Evolutionary conservation across 1,140 invertebrate genomes (phyloP).

Genomic region (Pogonognathellus flavescens): DNA sequence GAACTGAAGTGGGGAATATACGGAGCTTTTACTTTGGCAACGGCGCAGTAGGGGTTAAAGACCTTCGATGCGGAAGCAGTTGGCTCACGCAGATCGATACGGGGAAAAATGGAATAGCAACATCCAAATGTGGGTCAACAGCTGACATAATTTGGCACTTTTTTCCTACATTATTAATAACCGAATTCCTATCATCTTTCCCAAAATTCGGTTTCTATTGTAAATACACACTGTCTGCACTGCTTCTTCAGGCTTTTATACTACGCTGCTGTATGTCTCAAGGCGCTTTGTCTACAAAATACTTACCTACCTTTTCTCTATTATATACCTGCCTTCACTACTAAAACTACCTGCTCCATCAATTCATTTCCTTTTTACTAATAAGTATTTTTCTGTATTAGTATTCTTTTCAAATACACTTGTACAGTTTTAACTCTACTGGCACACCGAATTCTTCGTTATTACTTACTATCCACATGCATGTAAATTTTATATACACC

Average conservation of each 20-base stretch:
- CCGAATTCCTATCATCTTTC: constrained; percentile 48
- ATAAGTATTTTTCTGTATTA: too few relatives aligned
- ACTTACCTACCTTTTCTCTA: constrained; percentile 32
- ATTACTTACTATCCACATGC: too few relatives aligned
- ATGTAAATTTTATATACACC: too few relatives aligned
- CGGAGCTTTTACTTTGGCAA: constrained; percentile 57
- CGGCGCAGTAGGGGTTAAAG: constrained; percentile 63
- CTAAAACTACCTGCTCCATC: too few relatives aligned
- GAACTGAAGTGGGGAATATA: constrained; percentile 37
- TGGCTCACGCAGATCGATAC: constrained; percentile 61
- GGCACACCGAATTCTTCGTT: too few relatives aligned
- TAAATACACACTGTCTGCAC: not conserved
- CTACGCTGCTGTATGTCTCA: not conserved
- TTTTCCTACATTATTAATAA: constrained; percentile 48
- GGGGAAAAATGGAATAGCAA: constrained; percentile 63
- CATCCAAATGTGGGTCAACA: constrained; percentile 65
- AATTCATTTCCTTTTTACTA: too few relatives aligned
- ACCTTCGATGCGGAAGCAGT: constrained; percentile 66
- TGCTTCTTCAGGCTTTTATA: not conserved
- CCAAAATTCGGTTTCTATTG: constrained; percentile 44
- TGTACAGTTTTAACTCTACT: too few relatives aligned
- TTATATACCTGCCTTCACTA: not conserved
- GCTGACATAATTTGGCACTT: constrained; percentile 64
- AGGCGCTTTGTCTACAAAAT: constrained; percentile 17
- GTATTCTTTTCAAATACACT: too few relatives aligned